phyloP scores from a whole-genome alignment of 2,113 vertebrate species.

The Ictalurus punctatus region DNA sequence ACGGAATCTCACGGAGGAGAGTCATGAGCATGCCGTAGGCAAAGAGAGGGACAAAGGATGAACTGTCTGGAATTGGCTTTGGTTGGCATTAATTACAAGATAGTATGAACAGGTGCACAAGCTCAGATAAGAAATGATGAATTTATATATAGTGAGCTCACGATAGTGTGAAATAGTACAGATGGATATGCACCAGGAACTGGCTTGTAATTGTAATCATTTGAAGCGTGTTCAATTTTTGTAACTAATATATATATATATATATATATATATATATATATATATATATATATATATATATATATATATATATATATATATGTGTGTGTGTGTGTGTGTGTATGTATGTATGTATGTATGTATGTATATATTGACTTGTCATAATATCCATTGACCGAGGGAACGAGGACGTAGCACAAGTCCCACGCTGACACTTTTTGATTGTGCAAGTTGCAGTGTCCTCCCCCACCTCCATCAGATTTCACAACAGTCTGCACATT shows the following conservation, averaged over 20 bases:
- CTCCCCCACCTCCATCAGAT: slow-evolving; percentile 44
- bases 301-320: not conserved
- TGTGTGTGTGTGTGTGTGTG: too few species aligned
- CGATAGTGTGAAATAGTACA: not conserved
- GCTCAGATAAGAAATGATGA: slow-evolving; percentile 18
- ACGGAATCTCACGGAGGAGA: not conserved
- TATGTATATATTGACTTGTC: not conserved
- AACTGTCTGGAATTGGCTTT: slow-evolving; percentile 40
- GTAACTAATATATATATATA: not conserved
- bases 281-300: not conserved
- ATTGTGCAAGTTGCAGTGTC: slow-evolving; percentile 35
- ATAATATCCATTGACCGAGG: slow-evolving; percentile 41
- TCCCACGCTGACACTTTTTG: slow-evolving; percentile 58
- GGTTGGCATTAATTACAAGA: slow-evolving; percentile 45
- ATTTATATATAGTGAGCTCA: not conserved
- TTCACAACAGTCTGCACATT: slow-evolving; percentile 46
- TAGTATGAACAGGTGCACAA: slow-evolving; percentile 39
- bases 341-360: too few species aligned
- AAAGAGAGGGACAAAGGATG: slow-evolving; percentile 22
- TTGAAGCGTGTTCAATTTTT: not conserved
- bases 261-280: not conserved
- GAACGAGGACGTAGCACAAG: slow-evolving; percentile 54
- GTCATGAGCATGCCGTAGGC: slow-evolving; percentile 12
- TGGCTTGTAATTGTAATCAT: not conserved
- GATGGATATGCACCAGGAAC: not conserved